Percentiles rank a stretch among this genome's conserved stretches.
These are phyloP conservation scores for Torymus auratus DNA, from an alignment of 2,888 invertebrate genomes.

Conservation along the genomic window DNA sequence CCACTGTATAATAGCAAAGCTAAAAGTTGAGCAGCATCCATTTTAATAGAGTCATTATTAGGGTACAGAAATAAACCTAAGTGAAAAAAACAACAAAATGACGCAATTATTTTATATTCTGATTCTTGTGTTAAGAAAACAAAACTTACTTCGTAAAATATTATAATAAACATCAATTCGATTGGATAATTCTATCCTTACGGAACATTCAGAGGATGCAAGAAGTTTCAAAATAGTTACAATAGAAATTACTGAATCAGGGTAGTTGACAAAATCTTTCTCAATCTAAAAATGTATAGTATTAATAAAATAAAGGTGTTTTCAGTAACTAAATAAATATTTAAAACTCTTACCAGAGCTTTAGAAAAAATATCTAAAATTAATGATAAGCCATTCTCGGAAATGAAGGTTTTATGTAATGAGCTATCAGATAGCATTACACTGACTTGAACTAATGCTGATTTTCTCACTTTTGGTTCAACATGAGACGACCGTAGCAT, in stretches of 20 bases:
- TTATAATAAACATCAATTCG: slow-evolving; percentile 76
- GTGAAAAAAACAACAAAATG: slow-evolving; percentile 32
- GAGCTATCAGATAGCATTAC: slow-evolving; percentile 82
- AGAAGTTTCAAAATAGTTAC: slow-evolving; percentile 77
- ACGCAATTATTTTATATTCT: slow-evolving; percentile 25
- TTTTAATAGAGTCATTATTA: slow-evolving; percentile 78
- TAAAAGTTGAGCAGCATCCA: slow-evolving; percentile 78
- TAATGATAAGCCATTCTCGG: slow-evolving; percentile 79
- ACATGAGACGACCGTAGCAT: slow-evolving; percentile 74
- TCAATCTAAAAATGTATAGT: slow-evolving; percentile 70
- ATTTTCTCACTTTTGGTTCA: slow-evolving; percentile 83
- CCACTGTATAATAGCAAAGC: slow-evolving; percentile 78
- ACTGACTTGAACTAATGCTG: slow-evolving; percentile 83
- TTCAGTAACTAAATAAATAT: too few relatives aligned
- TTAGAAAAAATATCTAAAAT: slow-evolving; percentile 77
- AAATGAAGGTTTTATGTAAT: slow-evolving; percentile 81
- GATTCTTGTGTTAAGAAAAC: slow-evolving; percentile 33
- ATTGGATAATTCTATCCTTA: slow-evolving; percentile 80
- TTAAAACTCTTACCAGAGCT: slow-evolving; percentile 69
- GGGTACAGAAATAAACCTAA: slow-evolving; percentile 79
- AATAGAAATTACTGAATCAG: slow-evolving; percentile 78
- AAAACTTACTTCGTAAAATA: slow-evolving; percentile 77
- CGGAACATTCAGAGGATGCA: slow-evolving; percentile 78
- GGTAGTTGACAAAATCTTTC: slow-evolving; percentile 77
- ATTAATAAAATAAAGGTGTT: too few relatives aligned